Conservation (phyloP, 2,888 invertebrate genomes). For the Uloborus plumipes region DNA sequence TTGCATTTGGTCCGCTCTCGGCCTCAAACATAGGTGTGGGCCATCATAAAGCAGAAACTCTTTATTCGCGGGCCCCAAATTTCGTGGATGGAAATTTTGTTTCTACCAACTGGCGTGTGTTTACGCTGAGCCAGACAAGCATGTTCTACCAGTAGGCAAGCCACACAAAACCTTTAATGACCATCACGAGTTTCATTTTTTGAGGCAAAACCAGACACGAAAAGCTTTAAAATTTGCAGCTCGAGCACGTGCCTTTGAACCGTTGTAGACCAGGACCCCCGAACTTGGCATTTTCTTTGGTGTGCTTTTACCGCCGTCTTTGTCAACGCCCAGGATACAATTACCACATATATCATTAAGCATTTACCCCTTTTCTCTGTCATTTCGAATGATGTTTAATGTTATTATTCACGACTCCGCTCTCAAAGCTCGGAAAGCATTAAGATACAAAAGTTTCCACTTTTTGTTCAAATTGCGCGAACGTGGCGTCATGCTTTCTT, state of each 20-base stretch:
- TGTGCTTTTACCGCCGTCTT: conserved; percentile 39
- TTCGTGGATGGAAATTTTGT: too few relatives aligned
- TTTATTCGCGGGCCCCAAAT: too few relatives aligned
- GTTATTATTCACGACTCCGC: conserved; percentile 35
- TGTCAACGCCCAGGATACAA: conserved; percentile 64
- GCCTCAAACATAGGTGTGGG: too few relatives aligned
- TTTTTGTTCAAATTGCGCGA: conserved; percentile 62
- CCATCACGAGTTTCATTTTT: conserved; percentile 7
- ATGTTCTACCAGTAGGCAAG: too few relatives aligned
- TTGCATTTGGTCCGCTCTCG: too few relatives aligned
- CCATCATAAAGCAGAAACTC: too few relatives aligned
- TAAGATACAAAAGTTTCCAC: conserved; percentile 64
- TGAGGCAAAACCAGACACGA: conserved; percentile 12
- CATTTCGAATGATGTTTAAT: conserved; percentile 42
- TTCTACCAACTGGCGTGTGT: too few relatives aligned
- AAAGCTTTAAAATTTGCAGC: conserved; percentile 27
- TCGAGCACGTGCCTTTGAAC: conserved; percentile 44
- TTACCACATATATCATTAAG: conserved; percentile 61
- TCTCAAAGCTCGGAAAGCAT: conserved; percentile 23
- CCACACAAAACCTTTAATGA: neutral
- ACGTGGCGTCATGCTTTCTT: conserved; percentile 59
- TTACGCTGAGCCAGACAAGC: too few relatives aligned
- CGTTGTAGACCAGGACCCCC: conserved; percentile 14
- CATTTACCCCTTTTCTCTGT: conserved; percentile 54
- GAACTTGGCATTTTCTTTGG: conserved; percentile 25